phyloP scores from a whole-genome alignment of 2,113 vertebrate species.

The Leucopternis melanops region DNA sequence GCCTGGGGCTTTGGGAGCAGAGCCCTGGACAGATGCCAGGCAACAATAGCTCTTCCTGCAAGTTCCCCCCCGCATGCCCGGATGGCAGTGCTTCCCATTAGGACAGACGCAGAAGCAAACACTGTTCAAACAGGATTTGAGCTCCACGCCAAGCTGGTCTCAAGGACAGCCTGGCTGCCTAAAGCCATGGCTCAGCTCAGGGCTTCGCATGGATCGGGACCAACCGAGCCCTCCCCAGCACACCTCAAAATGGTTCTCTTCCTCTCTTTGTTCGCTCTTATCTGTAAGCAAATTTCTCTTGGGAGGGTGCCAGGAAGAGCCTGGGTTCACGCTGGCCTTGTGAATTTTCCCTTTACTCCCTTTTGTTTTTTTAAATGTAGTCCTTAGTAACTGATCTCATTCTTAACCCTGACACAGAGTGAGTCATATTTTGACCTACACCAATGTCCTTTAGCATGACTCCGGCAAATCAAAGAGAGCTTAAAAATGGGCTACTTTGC shows the following conservation, averaged over 20 bases:
- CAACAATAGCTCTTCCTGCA: neutral
- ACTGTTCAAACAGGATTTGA: neutral
- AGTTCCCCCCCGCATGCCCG: neutral
- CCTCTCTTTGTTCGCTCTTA: neutral
- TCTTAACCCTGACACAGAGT: neutral
- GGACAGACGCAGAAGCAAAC: neutral
- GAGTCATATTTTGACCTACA: neutral
- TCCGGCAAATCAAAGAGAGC: neutral
- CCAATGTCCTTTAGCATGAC: neutral
- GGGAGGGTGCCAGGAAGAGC: neutral
- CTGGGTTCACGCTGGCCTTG: neutral
- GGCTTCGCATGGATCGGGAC: rapidly evolving
- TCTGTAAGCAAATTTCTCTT: neutral
- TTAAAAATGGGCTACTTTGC: neutral
- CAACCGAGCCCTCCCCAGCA: neutral
- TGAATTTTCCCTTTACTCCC: neutral
- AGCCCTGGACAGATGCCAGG: neutral
- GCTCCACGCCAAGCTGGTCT: neutral
- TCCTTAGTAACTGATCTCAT: neutral
- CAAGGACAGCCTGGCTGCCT: neutral
- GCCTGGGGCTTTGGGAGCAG: neutral
- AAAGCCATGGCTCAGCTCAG: neutral
- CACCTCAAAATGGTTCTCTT: neutral
- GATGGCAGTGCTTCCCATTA: neutral
- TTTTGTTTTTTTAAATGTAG: neutral